A percentile compares a stretch with the other conserved stretches of the same genome.
Evolutionary conservation across 2,113 vertebrate species (phyloP).

Genomic region (Perca flavescens): DNA sequence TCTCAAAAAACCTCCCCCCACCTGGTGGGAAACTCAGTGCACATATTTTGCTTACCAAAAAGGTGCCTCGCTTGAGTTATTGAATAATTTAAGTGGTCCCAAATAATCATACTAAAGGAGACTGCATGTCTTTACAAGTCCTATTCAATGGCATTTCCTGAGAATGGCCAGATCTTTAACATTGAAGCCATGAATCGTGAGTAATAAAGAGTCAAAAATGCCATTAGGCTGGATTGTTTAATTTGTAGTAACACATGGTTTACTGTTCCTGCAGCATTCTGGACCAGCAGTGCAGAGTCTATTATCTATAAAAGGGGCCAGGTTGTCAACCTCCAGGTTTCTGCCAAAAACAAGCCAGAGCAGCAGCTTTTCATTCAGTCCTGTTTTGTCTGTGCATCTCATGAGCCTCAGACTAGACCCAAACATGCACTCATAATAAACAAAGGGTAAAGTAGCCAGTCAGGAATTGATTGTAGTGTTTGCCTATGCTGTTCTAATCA

Average conservation of each 20-base stretch:
- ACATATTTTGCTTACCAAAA: conserved; percentile 58
- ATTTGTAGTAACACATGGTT: not conserved
- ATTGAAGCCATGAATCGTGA: conserved; percentile 73
- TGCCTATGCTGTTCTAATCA: not conserved
- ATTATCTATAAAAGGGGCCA: conserved; percentile 68
- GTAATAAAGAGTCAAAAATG: not conserved
- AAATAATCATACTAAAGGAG: not conserved
- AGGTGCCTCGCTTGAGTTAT: conserved; percentile 26
- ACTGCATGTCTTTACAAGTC: conserved; percentile 34
- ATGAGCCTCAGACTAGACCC: conserved; percentile 51
- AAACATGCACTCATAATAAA: conserved; percentile 68
- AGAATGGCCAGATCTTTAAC: conserved; percentile 12
- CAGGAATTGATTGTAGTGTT: not conserved
- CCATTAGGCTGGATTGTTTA: accelerated
- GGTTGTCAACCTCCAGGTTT: conserved; percentile 69
- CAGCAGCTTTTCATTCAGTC: conserved; percentile 75
- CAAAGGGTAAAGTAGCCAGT: conserved; percentile 70
- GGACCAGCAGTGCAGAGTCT: conserved; percentile 54
- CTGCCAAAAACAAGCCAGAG: conserved; percentile 23
- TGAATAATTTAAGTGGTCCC: accelerated
- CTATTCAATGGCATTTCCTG: not conserved
- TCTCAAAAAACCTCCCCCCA: not conserved
- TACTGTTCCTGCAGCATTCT: conserved; percentile 60
- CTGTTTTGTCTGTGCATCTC: conserved; percentile 68
- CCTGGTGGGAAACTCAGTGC: conserved; percentile 37